A percentile compares a stretch with the other conserved stretches of the same genome.
phyloP scores from a whole-genome alignment of 2,113 vertebrate species.

The Morone chrysops region DNA sequence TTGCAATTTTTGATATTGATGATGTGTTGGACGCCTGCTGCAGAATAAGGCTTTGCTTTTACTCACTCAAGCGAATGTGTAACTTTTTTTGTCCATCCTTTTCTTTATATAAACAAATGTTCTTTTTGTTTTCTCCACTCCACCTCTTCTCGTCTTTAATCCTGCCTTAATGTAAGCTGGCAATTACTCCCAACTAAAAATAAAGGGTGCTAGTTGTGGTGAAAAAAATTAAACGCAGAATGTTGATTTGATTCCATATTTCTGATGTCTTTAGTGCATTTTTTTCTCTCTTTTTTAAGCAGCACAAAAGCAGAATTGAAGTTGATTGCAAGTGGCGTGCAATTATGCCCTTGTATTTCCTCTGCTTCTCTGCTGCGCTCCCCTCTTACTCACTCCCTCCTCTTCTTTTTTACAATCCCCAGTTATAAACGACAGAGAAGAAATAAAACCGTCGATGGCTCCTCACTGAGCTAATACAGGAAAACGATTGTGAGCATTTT shows the following conservation, averaged over 20 bases:
- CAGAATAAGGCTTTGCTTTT: slow-evolving; percentile 15
- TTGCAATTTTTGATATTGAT: slow-evolving; percentile 18
- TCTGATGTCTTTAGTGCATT: slow-evolving; percentile 59
- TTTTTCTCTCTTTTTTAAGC: slow-evolving; percentile 45
- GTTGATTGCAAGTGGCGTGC: slow-evolving; percentile 64
- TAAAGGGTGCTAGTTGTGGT: slow-evolving; percentile 6
- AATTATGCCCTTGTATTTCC: slow-evolving; percentile 62
- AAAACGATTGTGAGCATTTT: slow-evolving; percentile 67
- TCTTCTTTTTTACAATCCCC: slow-evolving; percentile 46
- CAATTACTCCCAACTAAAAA: slow-evolving; percentile 46
- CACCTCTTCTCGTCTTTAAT: slow-evolving; percentile 23
- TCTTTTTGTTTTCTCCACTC: slow-evolving; percentile 30
- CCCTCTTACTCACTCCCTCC: slow-evolving; percentile 3
- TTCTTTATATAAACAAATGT: slow-evolving; percentile 40
- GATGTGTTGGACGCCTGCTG: slow-evolving; percentile 7
- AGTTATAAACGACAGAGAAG: slow-evolving; percentile 41
- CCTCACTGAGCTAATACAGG: slow-evolving; percentile 63
- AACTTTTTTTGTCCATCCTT: not conserved
- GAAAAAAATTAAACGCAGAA: slow-evolving; percentile 41
- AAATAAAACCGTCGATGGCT: slow-evolving; percentile 52
- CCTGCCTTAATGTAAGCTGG: slow-evolving; percentile 55
- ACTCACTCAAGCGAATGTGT: not conserved
- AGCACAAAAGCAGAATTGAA: slow-evolving; percentile 56
- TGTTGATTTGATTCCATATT: slow-evolving; percentile 67
- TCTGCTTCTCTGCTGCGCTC: slow-evolving; percentile 18